These are phyloP conservation scores for Stegodyphus dumicola DNA, from an alignment of 1,140 invertebrate genomes.

Conservation along the genomic window DNA sequence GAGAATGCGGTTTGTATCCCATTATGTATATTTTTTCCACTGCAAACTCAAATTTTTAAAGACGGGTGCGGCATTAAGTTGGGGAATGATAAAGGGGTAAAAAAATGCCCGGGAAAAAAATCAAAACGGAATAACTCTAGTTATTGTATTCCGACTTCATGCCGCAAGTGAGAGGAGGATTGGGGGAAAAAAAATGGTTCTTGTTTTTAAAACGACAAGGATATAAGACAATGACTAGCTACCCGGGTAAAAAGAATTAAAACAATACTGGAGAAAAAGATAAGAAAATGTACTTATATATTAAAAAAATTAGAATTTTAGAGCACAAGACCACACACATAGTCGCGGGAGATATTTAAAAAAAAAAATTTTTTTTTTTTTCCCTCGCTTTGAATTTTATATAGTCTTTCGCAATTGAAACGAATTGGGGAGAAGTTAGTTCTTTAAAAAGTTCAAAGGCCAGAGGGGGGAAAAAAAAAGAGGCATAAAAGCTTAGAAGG, in stretches of 20 bases:
- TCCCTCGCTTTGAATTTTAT: conserved; percentile 8
- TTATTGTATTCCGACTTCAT: conserved; percentile 7
- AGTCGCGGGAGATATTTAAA: neutral
- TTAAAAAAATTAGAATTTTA: neutral
- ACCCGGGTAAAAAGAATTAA: conserved; percentile 37
- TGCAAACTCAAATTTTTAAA: neutral
- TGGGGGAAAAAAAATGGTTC: neutral
- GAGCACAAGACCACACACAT: conserved; percentile 21
- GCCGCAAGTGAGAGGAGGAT: neutral
- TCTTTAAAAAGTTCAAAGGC: neutral
- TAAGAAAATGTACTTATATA: conserved; percentile 4
- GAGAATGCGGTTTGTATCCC: conserved; percentile 29
- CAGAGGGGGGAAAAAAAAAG: conserved; percentile 6
- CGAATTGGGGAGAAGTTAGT: neutral
- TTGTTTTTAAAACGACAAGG: conserved; percentile 22
- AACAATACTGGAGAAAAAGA: conserved; percentile 20
- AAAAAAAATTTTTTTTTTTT: neutral
- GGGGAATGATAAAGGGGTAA: neutral
- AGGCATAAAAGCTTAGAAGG: neutral
- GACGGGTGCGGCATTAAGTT: neutral
- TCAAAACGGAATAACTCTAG: neutral
- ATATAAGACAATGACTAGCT: conserved; percentile 27
- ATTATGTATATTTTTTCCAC: conserved; percentile 18
- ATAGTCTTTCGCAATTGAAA: conserved; percentile 30
- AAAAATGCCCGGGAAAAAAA: neutral